phyloP scores from a whole-genome alignment of 2,113 vertebrate genomes.

The Corythaixoides concolor region DNA sequence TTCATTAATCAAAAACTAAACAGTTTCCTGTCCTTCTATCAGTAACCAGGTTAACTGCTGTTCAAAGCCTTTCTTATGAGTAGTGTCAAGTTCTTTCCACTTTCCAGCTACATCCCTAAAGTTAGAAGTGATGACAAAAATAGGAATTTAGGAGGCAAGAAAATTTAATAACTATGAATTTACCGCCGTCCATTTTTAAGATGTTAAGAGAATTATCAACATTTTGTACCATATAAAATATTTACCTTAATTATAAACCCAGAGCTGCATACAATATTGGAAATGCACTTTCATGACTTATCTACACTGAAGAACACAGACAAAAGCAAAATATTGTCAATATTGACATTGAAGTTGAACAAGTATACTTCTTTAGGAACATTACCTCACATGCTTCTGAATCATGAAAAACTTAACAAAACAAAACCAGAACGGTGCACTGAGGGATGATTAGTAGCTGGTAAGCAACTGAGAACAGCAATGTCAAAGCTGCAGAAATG shows the following conservation, averaged over 20 bases:
- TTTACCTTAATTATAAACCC: not conserved
- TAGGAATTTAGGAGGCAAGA: not conserved
- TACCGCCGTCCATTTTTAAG: not conserved
- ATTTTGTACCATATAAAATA: not conserved
- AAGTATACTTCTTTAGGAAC: slow-evolving; percentile 45
- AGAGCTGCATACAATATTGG: not conserved
- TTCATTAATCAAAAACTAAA: not conserved
- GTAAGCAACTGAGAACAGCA: slow-evolving; percentile 67
- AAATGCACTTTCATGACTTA: not conserved
- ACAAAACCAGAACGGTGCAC: slow-evolving; percentile 55
- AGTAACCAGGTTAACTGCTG: not conserved
- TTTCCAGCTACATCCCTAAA: not conserved
- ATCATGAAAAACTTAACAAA: slow-evolving; percentile 52
- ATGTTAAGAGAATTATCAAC: not conserved
- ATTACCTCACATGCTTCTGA: slow-evolving; percentile 58
- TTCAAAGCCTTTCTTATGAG: not conserved
- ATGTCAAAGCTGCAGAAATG: slow-evolving; percentile 76
- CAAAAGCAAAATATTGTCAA: not conserved
- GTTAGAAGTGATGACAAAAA: not conserved
- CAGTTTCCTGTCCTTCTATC: not conserved
- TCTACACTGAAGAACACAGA: not conserved
- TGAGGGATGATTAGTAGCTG: slow-evolving; percentile 58
- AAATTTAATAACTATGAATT: not conserved
- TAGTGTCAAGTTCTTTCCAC: not conserved
- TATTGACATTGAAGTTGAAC: not conserved